Base-by-base conservation (phyloP, 2,888 invertebrate genomes). In the Pachydiplax longipennis region DNA sequence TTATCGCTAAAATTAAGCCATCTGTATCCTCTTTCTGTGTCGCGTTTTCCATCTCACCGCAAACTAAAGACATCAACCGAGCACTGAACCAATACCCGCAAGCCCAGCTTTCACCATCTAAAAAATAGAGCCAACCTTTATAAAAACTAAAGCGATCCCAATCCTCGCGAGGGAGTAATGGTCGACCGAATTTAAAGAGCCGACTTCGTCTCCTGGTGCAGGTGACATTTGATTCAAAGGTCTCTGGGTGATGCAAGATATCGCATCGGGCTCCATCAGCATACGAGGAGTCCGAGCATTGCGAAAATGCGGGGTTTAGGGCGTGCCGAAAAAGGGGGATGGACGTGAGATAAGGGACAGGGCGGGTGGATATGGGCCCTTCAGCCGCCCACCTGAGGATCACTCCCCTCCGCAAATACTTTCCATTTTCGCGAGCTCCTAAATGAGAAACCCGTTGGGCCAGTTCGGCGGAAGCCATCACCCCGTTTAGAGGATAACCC, bases 381-480 rank as follows among this genome's bases (percentile, higher is more conserved):
- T 31, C 65, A 2, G 25, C 10, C 81, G 81, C 81, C 81, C n/a
- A 37, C 81, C 40, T n/a, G 22, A 81, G 37, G n/a, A 35, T 37
- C 73, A 2, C 25, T 65, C 81, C 81, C 37, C 40, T 80, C 15
- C 18, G 80, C 37, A 40, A 81, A 81, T 81, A 81, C 81, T 81
- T 44, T 81, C 81, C 81, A 81, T 81, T 81, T 81, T 81, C 40
- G 81, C 81, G 40, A 37, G 81, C 81, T 37, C 81, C 81, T 80
- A 37, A 22, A 40, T 18, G 37, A 81, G 81, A 81, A 81, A 81
- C 81, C 81, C 81, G 81, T 81, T 81, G 81, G 40, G 81, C 40
- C 81, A 81, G 81, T 81, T 81, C 37, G 40, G 81, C 8, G 81
- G 37, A 37, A 37, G 81, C 15, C 81, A 80, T 80, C 31, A 35